These are phyloP conservation scores for Sepioteuthis lessoniana DNA, from an alignment of 2,888 invertebrate genomes.

Conservation along the genomic window DNA sequence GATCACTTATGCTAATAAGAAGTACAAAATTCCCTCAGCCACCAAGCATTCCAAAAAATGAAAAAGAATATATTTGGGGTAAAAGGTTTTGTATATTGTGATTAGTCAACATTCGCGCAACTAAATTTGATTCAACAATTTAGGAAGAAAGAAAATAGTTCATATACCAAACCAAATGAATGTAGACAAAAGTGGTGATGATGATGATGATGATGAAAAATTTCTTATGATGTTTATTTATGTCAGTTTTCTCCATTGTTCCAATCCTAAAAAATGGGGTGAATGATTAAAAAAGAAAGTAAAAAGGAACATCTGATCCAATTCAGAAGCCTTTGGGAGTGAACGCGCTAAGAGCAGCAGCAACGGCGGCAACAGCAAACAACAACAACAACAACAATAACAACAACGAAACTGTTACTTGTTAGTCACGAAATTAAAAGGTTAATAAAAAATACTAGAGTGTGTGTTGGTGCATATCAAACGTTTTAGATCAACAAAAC, in stretches of 20 bases:
- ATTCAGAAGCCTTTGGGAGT: background rate
- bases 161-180: background rate
- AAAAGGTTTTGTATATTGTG: no score
- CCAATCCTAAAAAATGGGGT: background rate
- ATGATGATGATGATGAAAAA: background rate
- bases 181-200: background rate
- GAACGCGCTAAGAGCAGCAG: background rate
- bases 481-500: background rate
- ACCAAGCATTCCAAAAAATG: no score
- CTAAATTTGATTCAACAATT: background rate
- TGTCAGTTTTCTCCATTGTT: constrained; percentile 20
- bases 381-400: background rate
- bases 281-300: no score
- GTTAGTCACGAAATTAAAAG: background rate
- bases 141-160: background rate
- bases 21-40: no score
- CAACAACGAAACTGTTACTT: background rate
- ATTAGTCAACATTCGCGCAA: no score
- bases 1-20: no score
- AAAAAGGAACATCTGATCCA: no score
- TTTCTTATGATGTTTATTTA: background rate
- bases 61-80: no score
- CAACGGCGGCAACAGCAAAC: background rate
- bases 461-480: background rate
- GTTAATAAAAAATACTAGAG: background rate